Evolutionary conservation across 2,797 vertebrate genomes (phyloP).

Genomic region (Emys orbicularis): DNA sequence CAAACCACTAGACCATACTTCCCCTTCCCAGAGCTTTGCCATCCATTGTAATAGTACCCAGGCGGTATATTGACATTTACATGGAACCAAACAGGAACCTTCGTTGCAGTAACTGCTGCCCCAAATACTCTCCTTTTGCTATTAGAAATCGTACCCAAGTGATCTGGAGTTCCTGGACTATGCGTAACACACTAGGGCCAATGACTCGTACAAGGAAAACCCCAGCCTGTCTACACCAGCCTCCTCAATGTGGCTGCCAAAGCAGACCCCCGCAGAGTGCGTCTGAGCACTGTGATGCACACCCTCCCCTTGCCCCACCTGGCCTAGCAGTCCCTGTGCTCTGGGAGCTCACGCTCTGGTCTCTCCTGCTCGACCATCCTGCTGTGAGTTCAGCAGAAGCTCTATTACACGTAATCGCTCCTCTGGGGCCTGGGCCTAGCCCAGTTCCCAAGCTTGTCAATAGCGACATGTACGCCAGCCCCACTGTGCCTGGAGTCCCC

Average conservation of each 20-base stretch:
- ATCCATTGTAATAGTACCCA: background rate
- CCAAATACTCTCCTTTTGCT: background rate
- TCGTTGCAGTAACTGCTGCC: background rate
- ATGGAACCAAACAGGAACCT: background rate
- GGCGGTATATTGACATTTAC: background rate
- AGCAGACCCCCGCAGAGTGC: background rate
- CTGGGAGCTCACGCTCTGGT: background rate
- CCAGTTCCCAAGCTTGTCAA: background rate
- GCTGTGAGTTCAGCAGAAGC: background rate
- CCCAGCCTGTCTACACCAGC: background rate
- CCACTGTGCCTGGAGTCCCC: background rate
- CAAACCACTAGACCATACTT: background rate
- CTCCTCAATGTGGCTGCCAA: background rate
- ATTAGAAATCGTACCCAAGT: background rate
- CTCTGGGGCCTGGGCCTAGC: background rate
- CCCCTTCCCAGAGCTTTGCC: background rate
- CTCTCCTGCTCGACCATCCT: background rate
- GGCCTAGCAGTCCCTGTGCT: background rate
- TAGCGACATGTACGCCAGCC: background rate
- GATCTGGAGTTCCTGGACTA: background rate
- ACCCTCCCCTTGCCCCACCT: background rate
- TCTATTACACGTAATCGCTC: background rate
- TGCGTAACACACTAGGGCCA: background rate
- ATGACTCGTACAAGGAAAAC: background rate
- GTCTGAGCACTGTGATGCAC: background rate